Evolutionary conservation across 2,888 invertebrate genomes (phyloP), one percentile per base, ranked within the genome.

Genomic region (Drosophila anomalata): DNA sequence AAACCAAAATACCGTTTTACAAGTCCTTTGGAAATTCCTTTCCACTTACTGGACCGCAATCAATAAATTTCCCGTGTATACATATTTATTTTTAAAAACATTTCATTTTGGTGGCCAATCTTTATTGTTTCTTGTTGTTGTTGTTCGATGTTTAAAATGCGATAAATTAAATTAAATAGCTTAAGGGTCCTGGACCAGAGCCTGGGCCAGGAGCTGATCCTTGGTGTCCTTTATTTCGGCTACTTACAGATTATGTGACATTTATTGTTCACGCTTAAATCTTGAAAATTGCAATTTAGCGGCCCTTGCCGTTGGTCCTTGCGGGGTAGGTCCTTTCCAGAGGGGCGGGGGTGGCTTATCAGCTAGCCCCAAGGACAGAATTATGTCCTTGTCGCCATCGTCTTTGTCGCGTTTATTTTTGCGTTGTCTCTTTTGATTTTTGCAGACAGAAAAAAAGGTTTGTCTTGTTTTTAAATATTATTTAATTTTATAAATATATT

Each of bases 221-320:
- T 24, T 4, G 42, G 41, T 61, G 63, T 42, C 58, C 66, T 89
- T 88, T 88, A 82, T 87, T 85, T 36, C 88, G 81, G 87, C 80
- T 79, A 82, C 88, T 91, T 90, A 90, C 88, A 90, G 90, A 90
- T 91, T 91, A 91, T 90, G 90, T 91, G 91, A 91, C 91, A 91
- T 91, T 91, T 91, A 91, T 90, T 91, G 90, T 90, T 90, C 87
- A 90, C 90, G 89, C 90, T 89, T 88, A 90, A 90, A 90, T 90
- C 89, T 85, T 78, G 77, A 73, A 85, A 83, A 83, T 83, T 81
- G 85, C 87, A 83, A 83, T 83, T 83, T 83, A 82, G 81, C 85
- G 78, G 81, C 86, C 70, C 59, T 66, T 72, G 76, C 76, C 75
- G 75, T 56, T 54, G 47, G n/a, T 41, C 44, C 33, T 33, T 36